A percentile compares a stretch with the other conserved stretches of the same genome.
Evolutionary conservation across 2,888 invertebrate species (phyloP).

Genomic region (Xanthorhoe designata): DNA sequence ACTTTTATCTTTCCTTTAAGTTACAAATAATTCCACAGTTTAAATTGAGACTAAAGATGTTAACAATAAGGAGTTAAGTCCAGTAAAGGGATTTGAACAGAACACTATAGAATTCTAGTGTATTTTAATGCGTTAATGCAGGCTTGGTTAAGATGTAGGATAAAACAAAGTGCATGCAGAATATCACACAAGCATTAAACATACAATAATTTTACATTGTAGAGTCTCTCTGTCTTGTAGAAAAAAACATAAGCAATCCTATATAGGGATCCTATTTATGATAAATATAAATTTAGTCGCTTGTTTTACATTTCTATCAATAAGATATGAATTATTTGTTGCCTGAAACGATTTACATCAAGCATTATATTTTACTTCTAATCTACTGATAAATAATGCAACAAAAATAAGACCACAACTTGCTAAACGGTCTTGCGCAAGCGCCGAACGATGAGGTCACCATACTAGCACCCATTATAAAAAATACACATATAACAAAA

Average conservation of each 20-base stretch:
- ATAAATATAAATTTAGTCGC: no score
- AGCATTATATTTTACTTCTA: no score
- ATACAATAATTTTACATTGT: no score
- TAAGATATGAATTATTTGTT: no score
- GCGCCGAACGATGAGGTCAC: constrained; percentile 36
- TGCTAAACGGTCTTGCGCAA: constrained; percentile 39
- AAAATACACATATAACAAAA: constrained; percentile 36
- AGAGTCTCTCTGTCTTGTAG: no score
- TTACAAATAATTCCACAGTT: constrained; percentile 14
- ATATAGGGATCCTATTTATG: no score
- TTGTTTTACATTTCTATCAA: no score
- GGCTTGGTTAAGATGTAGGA: constrained; percentile 15
- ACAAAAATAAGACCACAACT: constrained; percentile 15
- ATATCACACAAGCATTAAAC: neutral
- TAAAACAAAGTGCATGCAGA: constrained; percentile 16
- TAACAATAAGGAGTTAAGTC: constrained; percentile 5
- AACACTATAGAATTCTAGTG: constrained; percentile 15
- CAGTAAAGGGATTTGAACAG: constrained; percentile 8
- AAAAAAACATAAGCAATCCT: no score
- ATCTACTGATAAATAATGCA: no score
- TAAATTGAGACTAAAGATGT: neutral
- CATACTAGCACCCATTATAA: constrained; percentile 29
- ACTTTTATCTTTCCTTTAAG: constrained; percentile 27
- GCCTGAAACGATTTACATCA: no score
- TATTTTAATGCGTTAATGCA: constrained; percentile 22